Evolutionary conservation across 2,113 vertebrate genomes (phyloP), one percentile per base, ranked within the genome.

Genomic region (Rhodinocichla rosea): DNA sequence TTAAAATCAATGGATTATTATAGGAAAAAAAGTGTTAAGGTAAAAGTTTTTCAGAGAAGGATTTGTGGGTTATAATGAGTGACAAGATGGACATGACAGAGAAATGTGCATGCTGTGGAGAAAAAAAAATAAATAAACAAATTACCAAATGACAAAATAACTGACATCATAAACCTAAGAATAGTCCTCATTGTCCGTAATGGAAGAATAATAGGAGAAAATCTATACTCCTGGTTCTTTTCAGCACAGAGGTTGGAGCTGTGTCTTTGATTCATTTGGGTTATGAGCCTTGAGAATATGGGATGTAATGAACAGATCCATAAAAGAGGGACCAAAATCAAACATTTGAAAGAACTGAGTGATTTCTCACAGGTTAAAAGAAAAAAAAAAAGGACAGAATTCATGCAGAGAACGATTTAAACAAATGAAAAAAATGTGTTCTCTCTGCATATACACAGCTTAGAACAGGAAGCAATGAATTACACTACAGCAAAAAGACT

Each of bases 11-110:
- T 26, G 27, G 3, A 21, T 27, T 62, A 19, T 20, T 65, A 24
- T 33, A 22, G 35, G 8, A 4, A 1, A 30, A 70, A 60, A 70
- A 7, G 0, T 67, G 5, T 23, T 40, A 27, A 63, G 3, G 16
- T 30, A 44, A 27, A 2, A 45, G 5, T 63, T 82, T 67, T 68
- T 57, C 23, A 42, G 42, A 62, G 63, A 62, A 68, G 6, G 4
- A 23, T 33, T 59, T 62, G 5, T 67, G 16, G 7, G 3, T 65
- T 67, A 40, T 22, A 56, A 40, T 55, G 52, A 37, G 5, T 49
- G 45, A 70, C 27, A 39, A 84, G 20, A 27, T 70, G 62, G 23
- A 44, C 3, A 18, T 26, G 18, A 33, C 5, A 27, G 13, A 64
- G 4, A 47, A 83, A 69, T 28, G 4, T 73, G 18, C 7, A 35